Base-by-base conservation (phyloP, 2,797 vertebrate species). In the Helarctos malayanus region DNA sequence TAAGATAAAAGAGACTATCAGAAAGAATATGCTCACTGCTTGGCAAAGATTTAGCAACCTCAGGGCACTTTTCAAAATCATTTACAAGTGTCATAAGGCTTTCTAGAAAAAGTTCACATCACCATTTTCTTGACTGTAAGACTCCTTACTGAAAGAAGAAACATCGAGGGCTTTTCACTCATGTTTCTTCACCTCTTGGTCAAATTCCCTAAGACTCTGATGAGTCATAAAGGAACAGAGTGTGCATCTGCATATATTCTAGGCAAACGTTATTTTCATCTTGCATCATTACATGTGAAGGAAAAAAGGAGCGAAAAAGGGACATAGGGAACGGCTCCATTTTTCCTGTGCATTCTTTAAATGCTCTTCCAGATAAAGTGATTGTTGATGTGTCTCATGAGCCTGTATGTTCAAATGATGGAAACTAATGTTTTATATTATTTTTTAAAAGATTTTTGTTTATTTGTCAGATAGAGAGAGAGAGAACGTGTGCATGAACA, bases 91-190 rank as follows among this genome's bases (percentile, higher is more conserved):
- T 14, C n/a, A 45, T 27, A 59, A 41, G 12, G 57, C 59, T 38
- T 83, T 25, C 71, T 49, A 73, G 84, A 92, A 52, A 92, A 97
- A 75, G 52, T 65, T 38, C 76, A 47, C 25, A 59, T 75, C 57
- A 25, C 1, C 38, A 19, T 59, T 91, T 63, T 71, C 52, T 78
- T 92, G 47, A 25, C 1, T 27, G 27, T 7, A 61, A 41, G 27
- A 59, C 10, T 93, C 27, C 68, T 81, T 81, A 21, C 9, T 38
- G 47, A 57, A 57, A 41, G 2, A 32, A 57, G 49, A 90, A 49
- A 15, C 21, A 52, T 63, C 59, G 85, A 86, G 19, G 52, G n/a
- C 56, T 69, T 88, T 85, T 84, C 27, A 27, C 8, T 82, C 27
- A 41, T 6, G 7, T 52, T 47, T 59, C 76, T 75, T 84, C 23